phyloP scores from a whole-genome alignment of 2,113 vertebrate species.

The Bujurquina vittata region DNA sequence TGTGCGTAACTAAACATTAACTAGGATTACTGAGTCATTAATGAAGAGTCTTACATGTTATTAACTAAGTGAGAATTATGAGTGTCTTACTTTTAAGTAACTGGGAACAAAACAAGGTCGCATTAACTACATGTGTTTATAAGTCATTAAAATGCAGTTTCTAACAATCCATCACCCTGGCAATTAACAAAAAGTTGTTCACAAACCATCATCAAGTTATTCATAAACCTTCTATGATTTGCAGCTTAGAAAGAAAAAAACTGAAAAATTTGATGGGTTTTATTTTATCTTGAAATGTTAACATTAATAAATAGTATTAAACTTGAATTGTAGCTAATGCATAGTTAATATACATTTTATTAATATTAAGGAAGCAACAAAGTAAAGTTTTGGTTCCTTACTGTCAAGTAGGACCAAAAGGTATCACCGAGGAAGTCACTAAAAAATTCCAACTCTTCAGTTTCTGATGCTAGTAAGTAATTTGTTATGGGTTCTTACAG shows the following conservation, averaged over 20 bases:
- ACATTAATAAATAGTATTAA: not conserved
- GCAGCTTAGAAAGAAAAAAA: no score
- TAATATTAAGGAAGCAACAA: not conserved
- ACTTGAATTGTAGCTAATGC: not conserved
- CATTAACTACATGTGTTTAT: not conserved
- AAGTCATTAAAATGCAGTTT: not conserved
- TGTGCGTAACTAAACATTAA: not conserved
- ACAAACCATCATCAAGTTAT: no score
- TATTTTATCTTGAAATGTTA: not conserved
- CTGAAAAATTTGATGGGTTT: no score
- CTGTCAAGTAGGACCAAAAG: not conserved
- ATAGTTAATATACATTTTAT: not conserved
- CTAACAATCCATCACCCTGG: rapidly evolving
- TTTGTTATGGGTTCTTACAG: constrained; percentile 1
- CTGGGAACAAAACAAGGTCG: no score
- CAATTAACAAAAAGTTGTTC: not conserved
- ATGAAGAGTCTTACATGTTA: not conserved
- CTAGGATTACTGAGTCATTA: not conserved
- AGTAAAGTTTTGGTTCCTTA: not conserved
- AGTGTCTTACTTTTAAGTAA: not conserved
- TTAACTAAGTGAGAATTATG: not conserved
- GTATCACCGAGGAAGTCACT: not conserved
- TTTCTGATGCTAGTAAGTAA: not conserved
- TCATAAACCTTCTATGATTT: not conserved
- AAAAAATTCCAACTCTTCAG: not conserved